Conservation (phyloP, 2,888 invertebrate species). For the Macaria notata region DNA sequence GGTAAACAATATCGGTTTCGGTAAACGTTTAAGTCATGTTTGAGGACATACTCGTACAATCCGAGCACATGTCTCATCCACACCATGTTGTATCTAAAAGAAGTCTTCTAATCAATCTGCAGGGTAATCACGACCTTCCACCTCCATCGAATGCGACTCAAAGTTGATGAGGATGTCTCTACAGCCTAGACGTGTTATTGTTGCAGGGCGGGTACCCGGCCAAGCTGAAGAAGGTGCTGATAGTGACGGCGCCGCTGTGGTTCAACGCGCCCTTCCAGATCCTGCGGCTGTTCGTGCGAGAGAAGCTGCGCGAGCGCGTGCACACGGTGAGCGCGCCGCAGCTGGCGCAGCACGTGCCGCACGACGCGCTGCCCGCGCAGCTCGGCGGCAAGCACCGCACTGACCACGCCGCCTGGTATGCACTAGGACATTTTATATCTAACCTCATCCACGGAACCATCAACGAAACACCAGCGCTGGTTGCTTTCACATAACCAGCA, state of each 20-base stretch:
- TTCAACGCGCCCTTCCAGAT: slow-evolving; percentile 99
- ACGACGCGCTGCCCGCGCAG: slow-evolving; percentile 92
- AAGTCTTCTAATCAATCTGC: no score
- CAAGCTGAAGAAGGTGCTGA: slow-evolving; percentile 97
- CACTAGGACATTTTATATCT: not conserved
- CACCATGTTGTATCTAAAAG: no score
- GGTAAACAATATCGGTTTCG: no score
- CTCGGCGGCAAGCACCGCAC: slow-evolving; percentile 94
- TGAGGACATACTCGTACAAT: no score
- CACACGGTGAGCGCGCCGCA: slow-evolving; percentile 97
- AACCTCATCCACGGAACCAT: not conserved
- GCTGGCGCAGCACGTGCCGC: slow-evolving; percentile 93
- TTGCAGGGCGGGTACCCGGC: slow-evolving; percentile 97
- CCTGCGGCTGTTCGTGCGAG: slow-evolving; percentile 95
- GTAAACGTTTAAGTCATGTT: no score
- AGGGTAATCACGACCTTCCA: no score
- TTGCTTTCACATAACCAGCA: no score
- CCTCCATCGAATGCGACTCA: no score
- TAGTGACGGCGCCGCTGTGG: slow-evolving; percentile 98
- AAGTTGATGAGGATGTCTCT: no score
- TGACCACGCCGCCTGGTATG: slow-evolving; percentile 95
- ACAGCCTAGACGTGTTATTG: not conserved
- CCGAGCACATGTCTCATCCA: no score
- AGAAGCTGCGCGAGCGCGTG: slow-evolving; percentile 97
- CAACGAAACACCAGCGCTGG: not conserved